Evolutionary conservation across 2,797 vertebrate species (phyloP).

Genomic region (Centropyge bicolor): DNA sequence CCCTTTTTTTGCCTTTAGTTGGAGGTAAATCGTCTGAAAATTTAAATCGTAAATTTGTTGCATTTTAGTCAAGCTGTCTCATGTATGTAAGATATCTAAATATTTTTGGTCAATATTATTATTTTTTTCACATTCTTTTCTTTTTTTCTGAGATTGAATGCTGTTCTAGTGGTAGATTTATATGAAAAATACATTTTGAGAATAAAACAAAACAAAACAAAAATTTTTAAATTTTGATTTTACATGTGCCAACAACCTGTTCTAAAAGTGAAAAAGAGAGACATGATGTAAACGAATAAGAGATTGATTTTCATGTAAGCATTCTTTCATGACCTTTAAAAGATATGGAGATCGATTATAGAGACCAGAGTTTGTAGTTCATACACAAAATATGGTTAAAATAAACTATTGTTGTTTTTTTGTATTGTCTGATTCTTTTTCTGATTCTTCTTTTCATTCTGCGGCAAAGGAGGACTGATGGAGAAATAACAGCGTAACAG

Average conservation of each 20-base stretch:
- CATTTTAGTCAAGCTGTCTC: constrained; percentile 92
- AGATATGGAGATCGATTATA: constrained; percentile 89
- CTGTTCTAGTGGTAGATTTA: constrained; percentile 94
- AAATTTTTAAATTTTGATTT: constrained; percentile 88
- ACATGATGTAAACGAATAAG: constrained; percentile 86
- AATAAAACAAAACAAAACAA: constrained; percentile 81
- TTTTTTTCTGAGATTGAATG: constrained; percentile 88
- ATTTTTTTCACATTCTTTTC: constrained; percentile 65
- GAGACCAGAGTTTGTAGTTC: constrained; percentile 98
- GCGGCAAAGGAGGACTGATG: background rate
- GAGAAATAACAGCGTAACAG: background rate
- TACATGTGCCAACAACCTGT: constrained; percentile 92
- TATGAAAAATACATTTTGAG: constrained; percentile 88
- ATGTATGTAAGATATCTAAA: constrained; percentile 85
- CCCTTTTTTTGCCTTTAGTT: constrained; percentile 70
- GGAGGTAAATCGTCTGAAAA: constrained; percentile 83
- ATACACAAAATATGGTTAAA: constrained; percentile 98
- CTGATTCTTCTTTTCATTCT: constrained; percentile 77
- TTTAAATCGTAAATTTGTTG: constrained; percentile 92
- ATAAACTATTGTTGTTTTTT: constrained; percentile 97
- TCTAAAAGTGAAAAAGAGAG: constrained; percentile 88
- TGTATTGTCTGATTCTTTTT: constrained; percentile 83
- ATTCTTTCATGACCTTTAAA: constrained; percentile 95
- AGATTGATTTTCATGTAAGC: constrained; percentile 92
- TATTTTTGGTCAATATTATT: constrained; percentile 78